A percentile compares a stretch with the other conserved stretches of the same genome.
phyloP scores from a whole-genome alignment of 2,888 invertebrate species.

The Clusia tigrina region DNA sequence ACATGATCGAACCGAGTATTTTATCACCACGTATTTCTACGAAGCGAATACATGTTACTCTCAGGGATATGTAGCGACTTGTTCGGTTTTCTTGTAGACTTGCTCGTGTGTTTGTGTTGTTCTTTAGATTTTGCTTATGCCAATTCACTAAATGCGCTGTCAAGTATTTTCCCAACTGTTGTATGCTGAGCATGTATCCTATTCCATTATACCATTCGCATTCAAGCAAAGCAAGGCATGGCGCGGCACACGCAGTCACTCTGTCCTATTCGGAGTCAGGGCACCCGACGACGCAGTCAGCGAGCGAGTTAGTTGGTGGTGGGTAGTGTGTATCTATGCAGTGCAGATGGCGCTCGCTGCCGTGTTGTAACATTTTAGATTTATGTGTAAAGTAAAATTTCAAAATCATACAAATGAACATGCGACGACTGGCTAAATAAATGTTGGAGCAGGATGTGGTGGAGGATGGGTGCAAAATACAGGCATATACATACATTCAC shows the following conservation, averaged over 20 bases:
- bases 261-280: conserved; percentile 10
- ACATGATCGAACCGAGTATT: conserved; percentile 7
- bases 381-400: conserved; percentile 32
- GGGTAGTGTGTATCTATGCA: conserved; percentile 22
- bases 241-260: not conserved
- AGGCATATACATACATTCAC: no score
- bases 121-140: conserved; percentile 23
- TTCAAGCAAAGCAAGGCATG: not conserved
- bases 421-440: not conserved
- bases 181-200: conserved; percentile 15
- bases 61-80: conserved; percentile 9
- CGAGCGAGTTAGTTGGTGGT: conserved; percentile 1
- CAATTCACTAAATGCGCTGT: conserved; percentile 28
- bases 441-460: not conserved
- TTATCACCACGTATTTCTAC: no score
- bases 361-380: conserved; percentile 31
- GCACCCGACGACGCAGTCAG: no score
- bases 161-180: conserved; percentile 11
- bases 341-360: conserved; percentile 30
- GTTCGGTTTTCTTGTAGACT: not conserved
- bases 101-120: conserved; percentile 3
- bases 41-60: not conserved
- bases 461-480: not conserved
- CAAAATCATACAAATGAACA: conserved; percentile 26
- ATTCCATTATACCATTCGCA: conserved; percentile 1